These are phyloP conservation scores for Saguinus midas DNA, from an alignment of 2,113 vertebrate species.

Conservation along the genomic window DNA sequence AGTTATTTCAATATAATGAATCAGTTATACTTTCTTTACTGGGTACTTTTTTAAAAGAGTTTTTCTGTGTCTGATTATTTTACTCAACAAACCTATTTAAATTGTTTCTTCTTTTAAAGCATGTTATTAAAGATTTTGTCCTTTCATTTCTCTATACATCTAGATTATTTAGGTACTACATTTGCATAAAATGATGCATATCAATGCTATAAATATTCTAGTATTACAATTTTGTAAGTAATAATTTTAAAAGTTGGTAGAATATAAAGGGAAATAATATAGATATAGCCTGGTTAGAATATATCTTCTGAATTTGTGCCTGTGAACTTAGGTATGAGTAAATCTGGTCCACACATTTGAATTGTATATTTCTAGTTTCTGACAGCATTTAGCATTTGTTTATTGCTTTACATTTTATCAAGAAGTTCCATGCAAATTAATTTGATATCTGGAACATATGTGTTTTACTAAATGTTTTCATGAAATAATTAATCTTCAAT, in stretches of 20 bases:
- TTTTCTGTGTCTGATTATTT: conserved; percentile 1
- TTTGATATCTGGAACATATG: neutral
- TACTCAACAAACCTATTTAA: neutral
- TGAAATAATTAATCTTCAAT: neutral
- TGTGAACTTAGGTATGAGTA: neutral
- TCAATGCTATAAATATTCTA: neutral
- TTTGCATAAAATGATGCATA: conserved; percentile 31
- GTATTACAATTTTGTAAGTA: neutral
- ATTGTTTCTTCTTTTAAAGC: neutral
- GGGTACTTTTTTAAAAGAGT: neutral
- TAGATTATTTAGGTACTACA: neutral
- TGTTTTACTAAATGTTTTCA: neutral
- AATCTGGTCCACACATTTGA: neutral
- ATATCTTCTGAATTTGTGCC: conserved; percentile 11
- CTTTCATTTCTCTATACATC: conserved; percentile 1
- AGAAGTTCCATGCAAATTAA: neutral
- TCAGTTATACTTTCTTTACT: neutral
- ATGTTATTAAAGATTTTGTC: neutral
- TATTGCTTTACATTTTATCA: neutral
- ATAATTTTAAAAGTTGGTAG: neutral
- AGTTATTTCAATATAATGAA: neutral
- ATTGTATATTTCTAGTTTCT: neutral
- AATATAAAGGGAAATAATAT: conserved; percentile 10
- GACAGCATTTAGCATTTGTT: neutral
- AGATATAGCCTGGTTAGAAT: neutral